Evolutionary conservation across 1,140 invertebrate genomes (phyloP).

Genomic region (Macrosteles quadrilineatus): DNA sequence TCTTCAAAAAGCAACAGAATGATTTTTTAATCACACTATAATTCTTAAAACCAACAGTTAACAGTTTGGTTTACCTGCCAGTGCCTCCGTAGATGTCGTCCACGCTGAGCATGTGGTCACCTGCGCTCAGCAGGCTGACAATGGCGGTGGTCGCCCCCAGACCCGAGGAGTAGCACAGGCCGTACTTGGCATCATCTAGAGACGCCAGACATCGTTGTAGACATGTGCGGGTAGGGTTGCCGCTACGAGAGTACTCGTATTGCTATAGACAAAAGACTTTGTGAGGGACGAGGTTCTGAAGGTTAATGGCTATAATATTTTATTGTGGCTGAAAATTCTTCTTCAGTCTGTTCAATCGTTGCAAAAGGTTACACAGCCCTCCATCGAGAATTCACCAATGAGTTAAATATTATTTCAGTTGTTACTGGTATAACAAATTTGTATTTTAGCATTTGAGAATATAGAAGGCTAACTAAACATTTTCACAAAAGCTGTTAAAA

Average conservation of each 20-base stretch:
- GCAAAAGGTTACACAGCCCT: no score
- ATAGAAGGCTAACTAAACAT: no score
- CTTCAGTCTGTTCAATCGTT: no score
- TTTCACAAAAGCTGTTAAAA: no score
- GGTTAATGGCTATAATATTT: no score
- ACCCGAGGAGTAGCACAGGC: slow-evolving; percentile 85
- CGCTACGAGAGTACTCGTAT: slow-evolving; percentile 91
- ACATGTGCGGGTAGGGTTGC: slow-evolving; percentile 90
- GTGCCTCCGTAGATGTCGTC: slow-evolving; percentile 98
- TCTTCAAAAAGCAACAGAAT: slow-evolving; percentile 11
- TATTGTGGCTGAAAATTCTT: no score
- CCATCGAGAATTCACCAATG: no score
- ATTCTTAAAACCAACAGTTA: no score
- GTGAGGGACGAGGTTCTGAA: no score
- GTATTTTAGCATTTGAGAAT: no score
- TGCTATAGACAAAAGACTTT: slow-evolving; percentile 69
- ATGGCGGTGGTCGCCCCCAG: slow-evolving; percentile 81
- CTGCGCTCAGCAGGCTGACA: slow-evolving; percentile 70
- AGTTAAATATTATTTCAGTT: no score
- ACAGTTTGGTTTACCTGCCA: slow-evolving; percentile 52
- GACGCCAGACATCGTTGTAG: slow-evolving; percentile 89
- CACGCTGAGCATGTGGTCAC: slow-evolving; percentile 89
- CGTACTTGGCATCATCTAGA: slow-evolving; percentile 88
- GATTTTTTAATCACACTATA: slow-evolving; percentile 44
- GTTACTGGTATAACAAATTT: no score